Evolutionary conservation across 2,797 vertebrate genomes (phyloP).

Genomic region (Sparidentex hasta): DNA sequence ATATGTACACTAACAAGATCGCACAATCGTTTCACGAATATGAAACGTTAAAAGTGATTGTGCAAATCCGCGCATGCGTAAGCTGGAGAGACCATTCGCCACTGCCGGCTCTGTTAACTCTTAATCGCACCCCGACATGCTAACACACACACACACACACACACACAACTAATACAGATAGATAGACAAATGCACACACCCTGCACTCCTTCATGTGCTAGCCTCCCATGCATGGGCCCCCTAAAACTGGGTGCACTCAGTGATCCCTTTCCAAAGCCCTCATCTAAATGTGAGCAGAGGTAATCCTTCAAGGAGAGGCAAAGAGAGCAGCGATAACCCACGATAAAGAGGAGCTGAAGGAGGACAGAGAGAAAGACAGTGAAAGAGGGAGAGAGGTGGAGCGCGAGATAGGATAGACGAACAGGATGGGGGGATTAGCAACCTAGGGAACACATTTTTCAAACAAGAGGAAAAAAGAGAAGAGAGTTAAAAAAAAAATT

Average conservation of each 20-base stretch:
- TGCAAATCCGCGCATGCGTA: constrained; percentile 68
- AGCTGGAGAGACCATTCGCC: constrained; percentile 51
- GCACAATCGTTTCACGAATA: constrained; percentile 45
- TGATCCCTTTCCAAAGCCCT: constrained; percentile 71
- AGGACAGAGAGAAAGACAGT: constrained; percentile 51
- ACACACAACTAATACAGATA: constrained; percentile 62
- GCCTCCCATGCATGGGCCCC: constrained; percentile 75
- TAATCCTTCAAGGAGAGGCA: constrained; percentile 76
- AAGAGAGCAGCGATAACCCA: constrained; percentile 70
- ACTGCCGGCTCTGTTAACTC: constrained; percentile 69
- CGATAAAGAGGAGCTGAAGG: constrained; percentile 64
- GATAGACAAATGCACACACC: constrained; percentile 64
- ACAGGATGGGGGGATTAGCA: constrained; percentile 72
- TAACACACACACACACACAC: constrained; percentile 63
- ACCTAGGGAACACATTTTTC: constrained; percentile 65
- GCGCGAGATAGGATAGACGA: constrained; percentile 71
- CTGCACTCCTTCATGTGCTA: constrained; percentile 60
- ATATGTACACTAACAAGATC: constrained; percentile 6
- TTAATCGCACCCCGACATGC: constrained; percentile 69
- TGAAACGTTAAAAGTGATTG: constrained; percentile 59
- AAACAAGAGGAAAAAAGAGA: constrained; percentile 43
- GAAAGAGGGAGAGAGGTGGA: constrained; percentile 60
- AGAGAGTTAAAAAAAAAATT: constrained; percentile 60
- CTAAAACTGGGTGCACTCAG: constrained; percentile 69
- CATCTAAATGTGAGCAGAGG: constrained; percentile 76